Conservation (phyloP, 2,797 vertebrate genomes). For the Corythornis leucogaster region DNA sequence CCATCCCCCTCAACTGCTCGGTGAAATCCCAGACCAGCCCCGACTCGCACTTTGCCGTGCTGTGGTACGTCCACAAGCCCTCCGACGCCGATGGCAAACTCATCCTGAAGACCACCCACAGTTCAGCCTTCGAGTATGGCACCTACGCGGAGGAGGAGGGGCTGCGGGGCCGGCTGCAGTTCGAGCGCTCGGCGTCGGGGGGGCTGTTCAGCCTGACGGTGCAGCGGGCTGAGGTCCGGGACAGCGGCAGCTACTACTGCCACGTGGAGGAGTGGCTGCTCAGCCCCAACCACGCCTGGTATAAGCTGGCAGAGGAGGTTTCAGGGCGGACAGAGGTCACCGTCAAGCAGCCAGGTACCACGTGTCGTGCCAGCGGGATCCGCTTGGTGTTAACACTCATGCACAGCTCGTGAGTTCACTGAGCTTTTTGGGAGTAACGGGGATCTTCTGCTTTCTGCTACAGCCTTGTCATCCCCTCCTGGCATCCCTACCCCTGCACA, state of each 20-base stretch:
- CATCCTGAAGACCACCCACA: constrained; percentile 90
- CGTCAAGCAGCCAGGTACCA: constrained; percentile 91
- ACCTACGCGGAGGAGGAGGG: constrained; percentile 92
- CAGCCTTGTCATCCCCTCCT: background rate
- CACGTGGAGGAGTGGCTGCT: constrained; percentile 96
- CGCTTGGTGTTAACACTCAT: rapidly evolving
- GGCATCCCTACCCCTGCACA: background rate
- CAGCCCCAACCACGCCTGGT: constrained; percentile 94
- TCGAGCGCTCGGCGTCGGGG: constrained; percentile 77
- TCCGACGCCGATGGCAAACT: constrained; percentile 88
- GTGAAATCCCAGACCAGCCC: constrained; percentile 89
- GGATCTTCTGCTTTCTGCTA: background rate
- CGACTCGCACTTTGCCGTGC: constrained; percentile 91
- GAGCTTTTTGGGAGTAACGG: background rate
- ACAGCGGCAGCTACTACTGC: constrained; percentile 96
- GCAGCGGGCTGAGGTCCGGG: constrained; percentile 89
- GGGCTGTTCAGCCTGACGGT: constrained; percentile 88
- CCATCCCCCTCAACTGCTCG: constrained; percentile 91
- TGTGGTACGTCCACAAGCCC: constrained; percentile 92
- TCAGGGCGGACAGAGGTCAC: constrained; percentile 90
- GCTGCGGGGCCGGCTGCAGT: constrained; percentile 88
- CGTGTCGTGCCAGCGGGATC: rapidly evolving
- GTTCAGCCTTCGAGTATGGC: constrained; percentile 89
- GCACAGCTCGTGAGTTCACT: rapidly evolving
- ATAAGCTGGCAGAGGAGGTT: constrained; percentile 89